Percentiles rank a stretch among this genome's conserved stretches.
Evolutionary conservation across 2,113 vertebrate genomes (phyloP).

Genomic region (Lichenostomus cassidix): DNA sequence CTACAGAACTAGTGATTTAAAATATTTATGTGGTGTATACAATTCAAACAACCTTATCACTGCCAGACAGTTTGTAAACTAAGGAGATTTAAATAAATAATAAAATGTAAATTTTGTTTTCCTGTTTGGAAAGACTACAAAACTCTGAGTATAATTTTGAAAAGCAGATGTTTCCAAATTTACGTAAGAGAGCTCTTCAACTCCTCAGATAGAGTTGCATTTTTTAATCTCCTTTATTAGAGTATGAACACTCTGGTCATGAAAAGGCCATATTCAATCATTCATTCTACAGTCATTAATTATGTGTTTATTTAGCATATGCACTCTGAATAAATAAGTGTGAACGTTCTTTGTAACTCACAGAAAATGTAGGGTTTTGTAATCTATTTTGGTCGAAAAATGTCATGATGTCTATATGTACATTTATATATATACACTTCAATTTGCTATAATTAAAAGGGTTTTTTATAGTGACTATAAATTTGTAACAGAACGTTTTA

Average conservation of each 20-base stretch:
- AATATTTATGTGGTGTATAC: not conserved
- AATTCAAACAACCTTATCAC: not conserved
- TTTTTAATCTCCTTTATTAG: conserved; percentile 44
- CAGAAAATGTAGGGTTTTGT: not conserved
- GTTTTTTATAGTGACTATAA: not conserved
- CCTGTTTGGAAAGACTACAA: not conserved
- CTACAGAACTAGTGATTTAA: not conserved
- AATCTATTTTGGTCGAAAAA: not conserved
- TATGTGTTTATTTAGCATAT: conserved; percentile 20
- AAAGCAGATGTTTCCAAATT: conserved; percentile 40
- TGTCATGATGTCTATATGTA: not conserved
- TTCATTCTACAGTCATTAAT: conserved; percentile 42
- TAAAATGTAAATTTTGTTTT: not conserved
- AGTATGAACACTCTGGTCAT: not conserved
- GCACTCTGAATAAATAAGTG: conserved; percentile 38
- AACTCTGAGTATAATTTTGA: conserved; percentile 6
- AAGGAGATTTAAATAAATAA: not conserved
- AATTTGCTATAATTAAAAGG: not conserved
- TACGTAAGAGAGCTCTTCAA: conserved; percentile 1
- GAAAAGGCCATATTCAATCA: conserved; percentile 29
- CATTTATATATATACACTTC: not conserved
- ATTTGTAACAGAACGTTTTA: not conserved
- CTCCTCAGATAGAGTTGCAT: not conserved
- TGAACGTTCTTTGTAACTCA: not conserved
- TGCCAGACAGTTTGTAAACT: not conserved